These are phyloP conservation scores for Eulimnadia texana DNA, from an alignment of 1,140 invertebrate species.

Conservation along the genomic window DNA sequence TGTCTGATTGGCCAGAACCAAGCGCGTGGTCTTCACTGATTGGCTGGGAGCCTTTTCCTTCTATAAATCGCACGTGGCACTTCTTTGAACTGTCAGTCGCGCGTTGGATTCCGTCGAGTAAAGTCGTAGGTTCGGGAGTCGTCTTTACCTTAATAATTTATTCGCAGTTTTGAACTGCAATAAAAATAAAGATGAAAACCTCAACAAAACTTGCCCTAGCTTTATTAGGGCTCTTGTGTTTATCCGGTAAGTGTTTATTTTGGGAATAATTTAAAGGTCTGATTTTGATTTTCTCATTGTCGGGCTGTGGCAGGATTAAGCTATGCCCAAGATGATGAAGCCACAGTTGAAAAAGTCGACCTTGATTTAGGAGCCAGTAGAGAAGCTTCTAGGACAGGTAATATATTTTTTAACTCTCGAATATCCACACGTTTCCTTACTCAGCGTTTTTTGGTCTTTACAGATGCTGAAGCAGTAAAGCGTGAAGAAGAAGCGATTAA, in stretches of 20 bases:
- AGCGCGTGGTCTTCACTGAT: slow-evolving; percentile 4
- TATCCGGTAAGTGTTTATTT: slow-evolving; percentile 11
- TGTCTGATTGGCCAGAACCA: background rate
- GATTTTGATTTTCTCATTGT: background rate
- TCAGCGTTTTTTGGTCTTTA: too few species aligned
- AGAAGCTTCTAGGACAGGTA: slow-evolving; percentile 72
- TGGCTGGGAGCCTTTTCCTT: background rate
- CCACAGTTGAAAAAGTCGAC: slow-evolving; percentile 36
- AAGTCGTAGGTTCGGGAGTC: background rate
- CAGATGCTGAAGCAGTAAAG: slow-evolving; percentile 59
- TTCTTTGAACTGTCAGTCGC: background rate
- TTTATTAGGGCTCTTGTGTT: slow-evolving; percentile 6
- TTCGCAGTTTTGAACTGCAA: background rate
- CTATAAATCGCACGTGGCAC: background rate
- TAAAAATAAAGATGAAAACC: background rate
- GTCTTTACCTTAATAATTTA: too few species aligned
- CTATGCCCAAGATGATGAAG: slow-evolving; percentile 18
- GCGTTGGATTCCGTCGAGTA: background rate
- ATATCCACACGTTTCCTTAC: too few species aligned
- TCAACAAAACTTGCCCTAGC: slow-evolving; percentile 13
- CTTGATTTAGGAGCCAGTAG: slow-evolving; percentile 57
- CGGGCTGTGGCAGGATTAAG: background rate
- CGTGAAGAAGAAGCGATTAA: slow-evolving; percentile 95
- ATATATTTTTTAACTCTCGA: slow-evolving; percentile 5
- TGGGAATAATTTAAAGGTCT: background rate